phyloP scores from a whole-genome alignment of 2,797 vertebrate genomes.

The Lacerta agilis region DNA sequence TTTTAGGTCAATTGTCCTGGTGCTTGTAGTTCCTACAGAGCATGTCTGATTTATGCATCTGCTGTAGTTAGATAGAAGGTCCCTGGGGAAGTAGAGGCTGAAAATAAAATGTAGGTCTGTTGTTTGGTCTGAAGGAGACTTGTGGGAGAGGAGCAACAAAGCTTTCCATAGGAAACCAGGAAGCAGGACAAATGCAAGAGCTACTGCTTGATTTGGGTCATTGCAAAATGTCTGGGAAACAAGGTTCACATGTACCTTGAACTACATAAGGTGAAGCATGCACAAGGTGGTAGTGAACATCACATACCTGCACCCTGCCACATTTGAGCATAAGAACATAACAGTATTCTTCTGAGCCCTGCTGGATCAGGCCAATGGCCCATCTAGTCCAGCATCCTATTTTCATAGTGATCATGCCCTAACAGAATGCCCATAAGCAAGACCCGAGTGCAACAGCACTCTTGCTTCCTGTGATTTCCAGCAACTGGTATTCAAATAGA shows the following conservation, averaged over 20 bases:
- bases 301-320: too few species aligned
- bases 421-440: too few species aligned
- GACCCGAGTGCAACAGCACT: too few species aligned
- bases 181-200: background rate
- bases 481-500: too few species aligned
- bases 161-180: background rate
- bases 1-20: background rate
- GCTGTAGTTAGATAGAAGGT: constrained; percentile 9
- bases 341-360: too few species aligned
- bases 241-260: background rate
- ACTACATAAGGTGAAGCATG: background rate
- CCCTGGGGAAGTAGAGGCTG: background rate
- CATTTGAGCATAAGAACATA: background rate
- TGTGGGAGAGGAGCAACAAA: background rate
- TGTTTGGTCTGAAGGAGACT: constrained; percentile 12
- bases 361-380: too few species aligned
- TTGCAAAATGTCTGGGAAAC: background rate
- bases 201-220: background rate
- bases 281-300: too few species aligned
- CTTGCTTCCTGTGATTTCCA: too few species aligned
- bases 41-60: constrained; percentile 26
- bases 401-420: too few species aligned
- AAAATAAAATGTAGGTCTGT: constrained; percentile 34
- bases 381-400: too few species aligned
- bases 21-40: background rate